Base-by-base conservation (phyloP, 1,140 invertebrate species). In the Apis cerana region DNA sequence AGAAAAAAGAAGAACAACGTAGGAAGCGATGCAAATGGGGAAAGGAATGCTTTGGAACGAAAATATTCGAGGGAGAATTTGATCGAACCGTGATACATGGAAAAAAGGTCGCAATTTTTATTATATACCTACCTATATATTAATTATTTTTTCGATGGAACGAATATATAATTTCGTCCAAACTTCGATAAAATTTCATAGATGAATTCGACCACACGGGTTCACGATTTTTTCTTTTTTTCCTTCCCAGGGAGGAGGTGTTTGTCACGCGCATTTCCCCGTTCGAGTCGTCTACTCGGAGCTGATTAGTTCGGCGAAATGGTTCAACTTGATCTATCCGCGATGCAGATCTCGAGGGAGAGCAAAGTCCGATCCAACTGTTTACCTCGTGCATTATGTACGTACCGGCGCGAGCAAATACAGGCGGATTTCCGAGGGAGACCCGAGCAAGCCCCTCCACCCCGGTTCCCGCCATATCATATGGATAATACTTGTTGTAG, bases 261-360 rank as follows among this genome's bases (percentile, higher is more conserved):
- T 68, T 43, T 80, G 33, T 72, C 2, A 19, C 17, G 33, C 67
- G 48, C 48, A 10, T 33, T 33, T 33, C 12, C 27, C 50, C 9
- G 48, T 9, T 10, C 19, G 43, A n/a, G 19, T 21, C 21, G 69
- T 80, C 50, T 15, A 43, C 58, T 72, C 21, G 5, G 21, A 12
- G 43, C 43, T 90, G 89, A 90, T 90, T 90, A 90, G 87, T 90
- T 87, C 82, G 84, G 87, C 82, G 67, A 89, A 88, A 87, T 89
- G 77, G 76, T 79, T 88, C 87, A 87, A 74, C 50, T n/a, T 75
- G 84, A 85, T 90, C 83, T 85, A 88, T 43, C 84, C 78, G 61
- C 67, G 61, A 72, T 62, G 75, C 67, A 23, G 79, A 75, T 85
- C 75, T 72, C 79, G 43, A 15, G 64, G 54, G 75, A 67, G 52